Evolutionary conservation across 1,140 invertebrate species (phyloP), one percentile per base, ranked within the genome.

Genomic region (Euura saliciscinereae): DNA sequence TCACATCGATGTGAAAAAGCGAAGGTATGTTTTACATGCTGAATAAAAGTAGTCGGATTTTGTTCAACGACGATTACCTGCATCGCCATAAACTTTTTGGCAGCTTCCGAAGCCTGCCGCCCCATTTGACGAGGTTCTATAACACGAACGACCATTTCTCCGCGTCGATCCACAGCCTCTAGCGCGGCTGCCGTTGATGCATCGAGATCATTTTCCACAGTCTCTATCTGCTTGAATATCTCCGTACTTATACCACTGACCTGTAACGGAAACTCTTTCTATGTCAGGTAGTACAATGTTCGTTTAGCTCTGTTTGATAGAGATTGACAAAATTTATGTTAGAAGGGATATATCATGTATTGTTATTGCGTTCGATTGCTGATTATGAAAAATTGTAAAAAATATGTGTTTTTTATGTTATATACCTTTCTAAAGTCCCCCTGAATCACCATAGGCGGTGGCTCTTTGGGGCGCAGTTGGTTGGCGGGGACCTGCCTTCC

Each of bases 141-240:
- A 82, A 97, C 93, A 77, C 96, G 91, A 64, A 98, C 96, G 76
- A 98, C 94, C 96, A 98, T 98, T 89, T 98, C 96, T 78, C 96
- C 96, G 67, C 96, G 91, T 79, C 94, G 90, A 87, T 97, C 96
- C 85, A 97, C 96, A 78, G 94, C 94, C 88, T 96, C 95, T 85
- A 97, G 90, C 66, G 95, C 95, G 51, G 95, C 95, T 68, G 96
- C 95, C 75, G 95, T 97, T 72, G 94, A 95, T 66, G 94, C 93
- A 87, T 97, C 96, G 89, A 96, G 95, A 87, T 97, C 96, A 88
- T 97, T 97, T 88, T 98, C 96, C 74, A 98, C 94, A 74, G 95
- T 95, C 89, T 98, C 96, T 90, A 98, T 95, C 90, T 98, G 96
- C 77, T 96, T 94, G 90, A 98, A 98, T 87, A 98, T 97, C 88